Percentiles rank a stretch among this genome's conserved stretches.
Evolutionary conservation across 2,888 invertebrate genomes (phyloP).

Genomic region (Sesia apiformis): DNA sequence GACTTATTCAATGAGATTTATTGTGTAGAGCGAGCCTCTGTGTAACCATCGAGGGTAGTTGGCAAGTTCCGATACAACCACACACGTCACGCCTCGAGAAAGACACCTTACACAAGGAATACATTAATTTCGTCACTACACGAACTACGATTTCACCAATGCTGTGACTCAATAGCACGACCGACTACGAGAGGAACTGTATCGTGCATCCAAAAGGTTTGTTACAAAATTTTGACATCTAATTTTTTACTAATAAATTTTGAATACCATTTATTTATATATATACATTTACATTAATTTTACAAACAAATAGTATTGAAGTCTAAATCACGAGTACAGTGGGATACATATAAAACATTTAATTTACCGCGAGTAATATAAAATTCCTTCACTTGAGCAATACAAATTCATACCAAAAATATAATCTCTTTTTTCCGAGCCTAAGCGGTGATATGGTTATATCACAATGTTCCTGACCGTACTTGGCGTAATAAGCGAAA

Average conservation of each 20-base stretch:
- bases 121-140: constrained; percentile 20
- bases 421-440: constrained; percentile 42
- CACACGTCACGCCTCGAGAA: constrained; percentile 32
- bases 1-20: constrained; percentile 29
- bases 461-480: constrained; percentile 37
- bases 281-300: constrained; percentile 24
- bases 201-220: constrained; percentile 65
- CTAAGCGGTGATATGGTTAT: constrained; percentile 65
- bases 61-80: constrained; percentile 37
- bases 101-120: constrained; percentile 30
- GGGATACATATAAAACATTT: constrained; percentile 34
- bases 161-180: constrained; percentile 62
- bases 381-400: constrained; percentile 58
- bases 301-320: constrained; percentile 30
- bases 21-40: constrained; percentile 39
- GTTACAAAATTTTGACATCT: constrained; percentile 58
- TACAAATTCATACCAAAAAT: constrained; percentile 66
- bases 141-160: constrained; percentile 35
- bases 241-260: constrained; percentile 28
- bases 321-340: constrained; percentile 17
- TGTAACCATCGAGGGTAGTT: constrained; percentile 31
- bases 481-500: too few species aligned
- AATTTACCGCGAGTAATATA: constrained; percentile 28
- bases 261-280: constrained; percentile 29
- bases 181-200: constrained; percentile 69